Base-by-base conservation (phyloP, 2,888 invertebrate species). In the Eupeodes luniger region DNA sequence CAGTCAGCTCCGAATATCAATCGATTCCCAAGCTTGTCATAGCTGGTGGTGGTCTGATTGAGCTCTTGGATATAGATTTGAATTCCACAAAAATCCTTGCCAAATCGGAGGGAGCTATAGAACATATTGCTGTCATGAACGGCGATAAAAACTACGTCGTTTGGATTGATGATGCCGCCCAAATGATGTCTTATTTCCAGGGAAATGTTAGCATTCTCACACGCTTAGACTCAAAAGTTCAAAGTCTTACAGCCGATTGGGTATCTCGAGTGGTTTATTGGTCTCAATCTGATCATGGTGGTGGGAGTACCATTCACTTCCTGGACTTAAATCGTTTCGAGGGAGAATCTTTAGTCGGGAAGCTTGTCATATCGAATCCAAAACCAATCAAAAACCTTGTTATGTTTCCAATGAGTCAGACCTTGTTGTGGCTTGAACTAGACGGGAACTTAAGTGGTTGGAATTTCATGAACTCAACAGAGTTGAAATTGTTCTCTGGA, bases 191-290 rank as follows among this genome's bases (percentile, higher is more conserved):
- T 2, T 91, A 91, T 66, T 89, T 91, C 36, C 91, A 92, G 0
- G 92, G 91, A 0, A 79, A 91, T 0, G 93, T 94, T 4, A 91
- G 91, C 0, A 94, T 94, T 0, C 94, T 96, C 51, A 93, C 95
- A 0, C 94, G 95, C 12, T 92, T 96, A 81, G 94, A 95, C 49
- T 94, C 94, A n/a, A 95, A 95, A 47, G 95, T 95, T 0, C 92
- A 95, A 11, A 96, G 96, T 84, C 93, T 98, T 40, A 96, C 97
- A 2, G 94, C 98, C 0, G 98, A 99, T 93, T 99, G 98, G 98
- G 95, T 98, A 61, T 96, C 96, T 69, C 95, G 98, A 69, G 96
- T 96, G 64, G 94, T 98, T 7, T 98, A 97, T 92, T 98, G 97
- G 96, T 95, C 96, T 0, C 97, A 97, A 93, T 91, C 95, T 27